Percentiles rank a stretch among this genome's conserved stretches.
Conservation (phyloP, 2,888 invertebrate species). For the Achlya flavicornis region DNA sequence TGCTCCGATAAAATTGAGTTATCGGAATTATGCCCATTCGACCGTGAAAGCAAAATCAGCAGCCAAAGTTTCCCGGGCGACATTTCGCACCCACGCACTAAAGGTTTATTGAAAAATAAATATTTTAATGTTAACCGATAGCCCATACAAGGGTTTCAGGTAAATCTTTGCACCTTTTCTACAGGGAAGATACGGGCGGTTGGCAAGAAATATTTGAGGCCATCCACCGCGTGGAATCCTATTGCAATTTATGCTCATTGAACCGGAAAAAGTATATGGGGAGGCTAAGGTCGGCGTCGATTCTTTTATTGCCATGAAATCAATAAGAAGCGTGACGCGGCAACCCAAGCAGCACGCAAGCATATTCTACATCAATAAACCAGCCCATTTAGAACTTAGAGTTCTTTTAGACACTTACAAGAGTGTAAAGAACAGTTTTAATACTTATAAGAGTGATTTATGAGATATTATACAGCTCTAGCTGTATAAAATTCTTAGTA, state of each 20-base stretch:
- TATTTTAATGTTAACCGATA: conserved; percentile 69
- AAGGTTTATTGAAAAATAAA: conserved; percentile 63
- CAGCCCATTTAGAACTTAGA: no score
- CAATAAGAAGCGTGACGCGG: conserved; percentile 73
- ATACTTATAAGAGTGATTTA: no score
- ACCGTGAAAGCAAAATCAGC: conserved; percentile 52
- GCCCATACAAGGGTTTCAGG: conserved; percentile 59
- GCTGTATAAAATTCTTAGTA: no score
- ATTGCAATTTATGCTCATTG: conserved; percentile 83
- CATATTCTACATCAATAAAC: no score
- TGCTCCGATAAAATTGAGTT: conserved; percentile 47
- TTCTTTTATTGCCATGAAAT: conserved; percentile 80
- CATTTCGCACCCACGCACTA: conserved; percentile 45
- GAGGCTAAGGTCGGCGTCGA: conserved; percentile 72
- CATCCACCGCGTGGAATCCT: conserved; percentile 76
- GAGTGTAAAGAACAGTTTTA: no score
- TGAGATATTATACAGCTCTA: no score
- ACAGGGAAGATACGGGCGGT: conserved; percentile 55
- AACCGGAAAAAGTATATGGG: conserved; percentile 79
- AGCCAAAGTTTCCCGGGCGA: conserved; percentile 38
- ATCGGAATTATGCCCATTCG: conserved; percentile 49
- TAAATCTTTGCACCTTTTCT: conserved; percentile 75
- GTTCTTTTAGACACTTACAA: no score
- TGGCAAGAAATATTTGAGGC: conserved; percentile 70
- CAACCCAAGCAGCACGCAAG: no score